These are phyloP conservation scores for Pachydiplax longipennis DNA, from an alignment of 2,888 invertebrate species.

Conservation along the genomic window DNA sequence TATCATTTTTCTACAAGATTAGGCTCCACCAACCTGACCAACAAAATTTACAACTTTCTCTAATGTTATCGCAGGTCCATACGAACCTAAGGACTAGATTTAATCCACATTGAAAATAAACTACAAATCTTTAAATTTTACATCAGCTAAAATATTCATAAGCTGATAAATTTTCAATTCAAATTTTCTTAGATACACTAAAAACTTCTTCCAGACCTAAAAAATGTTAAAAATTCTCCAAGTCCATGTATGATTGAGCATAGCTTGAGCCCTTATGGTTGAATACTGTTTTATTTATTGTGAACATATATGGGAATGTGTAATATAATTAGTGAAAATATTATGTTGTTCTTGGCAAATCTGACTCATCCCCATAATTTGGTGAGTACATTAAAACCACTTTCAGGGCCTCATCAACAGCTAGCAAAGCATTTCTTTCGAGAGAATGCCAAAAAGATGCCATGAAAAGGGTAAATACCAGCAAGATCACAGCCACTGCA, in stretches of 20 bases:
- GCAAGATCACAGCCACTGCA: constrained; percentile 59
- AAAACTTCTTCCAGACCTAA: too few species aligned
- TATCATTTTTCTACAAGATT: too few species aligned
- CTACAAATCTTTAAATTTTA: too few species aligned
- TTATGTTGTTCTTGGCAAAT: background rate
- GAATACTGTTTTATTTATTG: background rate
- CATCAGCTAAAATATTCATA: too few species aligned
- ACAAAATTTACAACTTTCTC: too few species aligned
- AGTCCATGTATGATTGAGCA: background rate
- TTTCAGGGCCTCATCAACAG: constrained; percentile 58
- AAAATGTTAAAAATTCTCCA: background rate
- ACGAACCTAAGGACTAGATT: too few species aligned
- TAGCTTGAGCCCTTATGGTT: background rate
- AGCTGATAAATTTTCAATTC: too few species aligned
- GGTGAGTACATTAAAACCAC: constrained; percentile 6
- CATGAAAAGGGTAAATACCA: constrained; percentile 78
- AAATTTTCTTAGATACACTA: too few species aligned
- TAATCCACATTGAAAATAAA: too few species aligned
- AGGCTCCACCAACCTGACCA: too few species aligned
- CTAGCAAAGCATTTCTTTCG: constrained; percentile 78
- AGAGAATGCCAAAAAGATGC: constrained; percentile 83
- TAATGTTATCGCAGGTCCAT: too few species aligned
- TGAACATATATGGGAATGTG: background rate
- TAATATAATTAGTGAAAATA: background rate
- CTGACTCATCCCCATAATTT: background rate